Evolutionary conservation across 2,113 vertebrate species (phyloP).

Genomic region (Dicerorhinus sumatrensis): DNA sequence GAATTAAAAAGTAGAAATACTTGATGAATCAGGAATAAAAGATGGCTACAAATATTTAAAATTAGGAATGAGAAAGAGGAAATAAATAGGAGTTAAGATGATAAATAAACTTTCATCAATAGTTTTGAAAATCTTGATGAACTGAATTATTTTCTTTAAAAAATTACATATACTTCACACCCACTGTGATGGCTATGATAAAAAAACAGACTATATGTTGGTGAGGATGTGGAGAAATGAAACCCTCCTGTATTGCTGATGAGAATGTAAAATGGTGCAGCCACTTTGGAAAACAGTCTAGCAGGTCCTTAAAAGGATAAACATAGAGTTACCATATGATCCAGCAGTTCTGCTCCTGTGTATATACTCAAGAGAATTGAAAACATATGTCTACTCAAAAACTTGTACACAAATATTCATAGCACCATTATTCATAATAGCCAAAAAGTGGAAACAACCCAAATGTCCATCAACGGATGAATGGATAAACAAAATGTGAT

Average conservation of each 20-base stretch:
- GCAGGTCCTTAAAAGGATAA: neutral
- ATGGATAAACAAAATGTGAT: neutral
- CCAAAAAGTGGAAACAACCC: neutral
- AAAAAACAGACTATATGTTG: neutral
- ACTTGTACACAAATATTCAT: neutral
- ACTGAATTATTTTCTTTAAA: neutral
- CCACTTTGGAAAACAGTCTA: neutral
- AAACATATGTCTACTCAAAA: neutral
- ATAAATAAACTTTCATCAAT: neutral
- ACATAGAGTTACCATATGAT: neutral
- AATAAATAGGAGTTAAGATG: neutral
- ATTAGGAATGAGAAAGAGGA: neutral
- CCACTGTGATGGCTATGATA: neutral
- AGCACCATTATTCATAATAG: neutral
- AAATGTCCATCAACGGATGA: neutral
- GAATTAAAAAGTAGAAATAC: conserved; percentile 7
- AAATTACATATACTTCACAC: neutral
- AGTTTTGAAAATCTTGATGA: neutral
- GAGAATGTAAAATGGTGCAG: neutral
- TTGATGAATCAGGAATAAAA: neutral
- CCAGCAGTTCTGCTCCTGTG: neutral
- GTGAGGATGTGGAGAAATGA: neutral
- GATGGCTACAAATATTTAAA: neutral
- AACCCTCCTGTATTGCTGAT: neutral
- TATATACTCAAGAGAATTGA: neutral